A percentile compares a stretch with the other conserved stretches of the same genome.
Evolutionary conservation across 2,797 vertebrate species (phyloP).

Genomic region (Pseudochaenichthys georgianus): DNA sequence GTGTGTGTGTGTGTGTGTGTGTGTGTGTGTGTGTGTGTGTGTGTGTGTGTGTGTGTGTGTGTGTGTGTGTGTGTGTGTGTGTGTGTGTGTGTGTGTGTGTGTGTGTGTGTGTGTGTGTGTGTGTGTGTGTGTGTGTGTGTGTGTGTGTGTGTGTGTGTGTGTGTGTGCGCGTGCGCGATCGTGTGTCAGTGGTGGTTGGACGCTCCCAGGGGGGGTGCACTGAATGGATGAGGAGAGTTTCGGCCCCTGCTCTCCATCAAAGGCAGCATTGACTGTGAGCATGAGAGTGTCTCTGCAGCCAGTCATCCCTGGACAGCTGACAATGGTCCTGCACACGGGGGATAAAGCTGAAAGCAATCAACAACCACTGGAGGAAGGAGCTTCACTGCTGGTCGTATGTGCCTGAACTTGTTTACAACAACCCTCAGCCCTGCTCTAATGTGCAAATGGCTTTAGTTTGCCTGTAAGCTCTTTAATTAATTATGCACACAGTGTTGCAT

Average conservation of each 20-base stretch:
- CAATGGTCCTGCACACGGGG: conserved; percentile 67
- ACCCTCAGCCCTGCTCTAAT: conserved; percentile 50
- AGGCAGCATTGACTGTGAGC: conserved; percentile 76
- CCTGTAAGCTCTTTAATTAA: conserved; percentile 64
- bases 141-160: background rate
- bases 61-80: too few species aligned
- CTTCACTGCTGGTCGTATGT: conserved; percentile 61
- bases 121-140: too few species aligned
- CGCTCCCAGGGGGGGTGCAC: conserved; percentile 61
- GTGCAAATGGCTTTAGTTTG: conserved; percentile 46
- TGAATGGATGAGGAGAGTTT: conserved; percentile 64
- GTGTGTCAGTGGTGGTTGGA: conserved; percentile 41
- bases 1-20: too few species aligned
- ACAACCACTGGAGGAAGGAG: conserved; percentile 68
- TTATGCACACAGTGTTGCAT: conserved; percentile 49
- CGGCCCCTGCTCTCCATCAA: conserved; percentile 75
- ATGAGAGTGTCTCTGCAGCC: conserved; percentile 72
- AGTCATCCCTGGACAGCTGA: conserved; percentile 80
- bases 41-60: too few species aligned
- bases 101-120: too few species aligned
- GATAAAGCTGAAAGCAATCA: conserved; percentile 70
- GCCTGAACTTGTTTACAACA: conserved; percentile 58
- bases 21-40: too few species aligned
- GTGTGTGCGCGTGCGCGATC: too few species aligned
- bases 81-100: too few species aligned